Conservation (phyloP, 2,797 vertebrate species). For the Chrosomus eos region DNA sequence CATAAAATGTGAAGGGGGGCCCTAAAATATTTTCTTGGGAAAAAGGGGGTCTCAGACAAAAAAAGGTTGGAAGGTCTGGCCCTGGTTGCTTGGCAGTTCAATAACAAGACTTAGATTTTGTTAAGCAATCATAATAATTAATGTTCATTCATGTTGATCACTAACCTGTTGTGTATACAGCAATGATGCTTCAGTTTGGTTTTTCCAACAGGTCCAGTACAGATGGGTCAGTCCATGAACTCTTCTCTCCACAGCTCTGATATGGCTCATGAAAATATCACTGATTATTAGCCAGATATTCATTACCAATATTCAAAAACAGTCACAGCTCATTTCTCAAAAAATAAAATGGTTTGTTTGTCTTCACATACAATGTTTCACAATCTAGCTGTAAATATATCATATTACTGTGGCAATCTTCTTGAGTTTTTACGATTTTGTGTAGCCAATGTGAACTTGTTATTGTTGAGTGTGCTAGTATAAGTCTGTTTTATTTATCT, state of each 20-base stretch:
- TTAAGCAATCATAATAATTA: neutral
- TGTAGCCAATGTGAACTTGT: neutral
- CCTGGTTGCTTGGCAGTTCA: neutral
- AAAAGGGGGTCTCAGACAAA: too few species aligned
- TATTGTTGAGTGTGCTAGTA: neutral
- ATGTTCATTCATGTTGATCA: neutral
- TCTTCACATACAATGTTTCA: neutral
- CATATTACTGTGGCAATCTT: too few species aligned
- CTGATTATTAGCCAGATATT: neutral
- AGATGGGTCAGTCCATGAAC: neutral
- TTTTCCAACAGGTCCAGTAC: slow-evolving; percentile 44
- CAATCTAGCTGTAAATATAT: neutral
- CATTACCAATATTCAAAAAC: neutral
- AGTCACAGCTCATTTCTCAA: neutral
- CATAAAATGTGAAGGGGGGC: too few species aligned
- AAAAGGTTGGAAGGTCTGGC: neutral
- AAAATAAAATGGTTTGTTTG: neutral
- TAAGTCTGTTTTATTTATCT: neutral
- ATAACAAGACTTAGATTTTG: neutral
- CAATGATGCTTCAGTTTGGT: slow-evolving; percentile 30
- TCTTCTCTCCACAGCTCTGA: slow-evolving; percentile 5
- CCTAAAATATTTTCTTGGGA: too few species aligned
- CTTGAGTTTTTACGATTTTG: neutral
- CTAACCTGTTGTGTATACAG: slow-evolving; percentile 32
- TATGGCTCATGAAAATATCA: neutral